Evolutionary conservation across 2,797 vertebrate species (phyloP).

Genomic region (Falco concolor): DNA sequence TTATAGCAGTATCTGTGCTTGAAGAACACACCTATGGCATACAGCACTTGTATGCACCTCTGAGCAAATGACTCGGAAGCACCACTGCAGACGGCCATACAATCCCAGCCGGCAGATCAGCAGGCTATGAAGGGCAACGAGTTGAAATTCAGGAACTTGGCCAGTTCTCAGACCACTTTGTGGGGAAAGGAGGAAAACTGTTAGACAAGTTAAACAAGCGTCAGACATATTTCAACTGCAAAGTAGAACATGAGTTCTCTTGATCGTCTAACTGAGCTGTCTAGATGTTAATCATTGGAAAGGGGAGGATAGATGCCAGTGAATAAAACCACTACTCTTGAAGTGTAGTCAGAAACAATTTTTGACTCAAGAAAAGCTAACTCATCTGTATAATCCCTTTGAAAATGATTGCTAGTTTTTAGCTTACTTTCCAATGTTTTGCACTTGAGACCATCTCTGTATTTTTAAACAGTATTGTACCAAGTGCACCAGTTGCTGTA

Average conservation of each 20-base stretch:
- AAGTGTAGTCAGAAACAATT: neutral
- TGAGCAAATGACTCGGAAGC: neutral
- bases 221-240: neutral
- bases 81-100: neutral
- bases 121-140: neutral
- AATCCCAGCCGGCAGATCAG: neutral
- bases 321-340: neutral
- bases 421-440: neutral
- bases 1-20: neutral
- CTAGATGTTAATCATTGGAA: neutral
- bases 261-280: neutral
- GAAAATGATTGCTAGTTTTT: neutral
- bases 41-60: neutral
- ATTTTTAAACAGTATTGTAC: neutral
- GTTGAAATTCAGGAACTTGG: neutral
- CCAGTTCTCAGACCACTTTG: neutral
- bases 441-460: neutral
- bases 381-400: neutral
- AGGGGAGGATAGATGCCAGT: neutral
- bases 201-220: neutral
- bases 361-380: neutral
- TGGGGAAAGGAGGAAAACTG: neutral
- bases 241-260: neutral
- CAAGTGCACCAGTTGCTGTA: neutral
- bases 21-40: neutral